Conservation (phyloP, 2,797 vertebrate genomes). For the Pitangus sulphuratus region DNA sequence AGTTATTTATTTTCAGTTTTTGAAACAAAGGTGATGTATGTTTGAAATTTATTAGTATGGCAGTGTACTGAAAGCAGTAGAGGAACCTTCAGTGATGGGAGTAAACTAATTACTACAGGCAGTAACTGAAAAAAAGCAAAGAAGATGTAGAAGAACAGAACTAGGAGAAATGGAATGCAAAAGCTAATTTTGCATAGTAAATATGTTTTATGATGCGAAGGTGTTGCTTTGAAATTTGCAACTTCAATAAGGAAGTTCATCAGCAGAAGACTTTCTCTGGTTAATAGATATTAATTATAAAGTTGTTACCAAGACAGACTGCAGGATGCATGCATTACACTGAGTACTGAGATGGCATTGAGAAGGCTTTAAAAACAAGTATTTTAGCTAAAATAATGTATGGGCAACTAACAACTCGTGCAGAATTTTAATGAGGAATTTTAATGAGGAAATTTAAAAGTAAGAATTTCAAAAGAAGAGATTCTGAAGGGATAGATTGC, state of each 20-base stretch:
- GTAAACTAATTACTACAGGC: background rate
- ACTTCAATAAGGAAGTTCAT: conserved; percentile 14
- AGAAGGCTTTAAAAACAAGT: background rate
- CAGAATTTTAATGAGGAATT: background rate
- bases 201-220: background rate
- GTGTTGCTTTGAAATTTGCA: conserved; percentile 7
- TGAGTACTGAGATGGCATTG: background rate
- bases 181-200: conserved; percentile 7
- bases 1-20: background rate
- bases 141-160: background rate
- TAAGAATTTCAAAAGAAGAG: background rate
- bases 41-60: background rate
- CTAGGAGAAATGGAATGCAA: background rate
- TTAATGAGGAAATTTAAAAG: background rate
- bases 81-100: background rate
- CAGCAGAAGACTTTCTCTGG: background rate
- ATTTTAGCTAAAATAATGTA: background rate
- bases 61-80: background rate
- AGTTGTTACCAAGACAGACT: background rate
- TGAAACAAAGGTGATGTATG: background rate
- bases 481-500: background rate
- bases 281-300: background rate
- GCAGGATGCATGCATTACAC: background rate
- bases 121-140: background rate
- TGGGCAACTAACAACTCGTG: background rate